Evolutionary conservation across 2,888 invertebrate species (phyloP), one percentile per base, ranked within the genome.

Genomic region (Pocota personata): DNA sequence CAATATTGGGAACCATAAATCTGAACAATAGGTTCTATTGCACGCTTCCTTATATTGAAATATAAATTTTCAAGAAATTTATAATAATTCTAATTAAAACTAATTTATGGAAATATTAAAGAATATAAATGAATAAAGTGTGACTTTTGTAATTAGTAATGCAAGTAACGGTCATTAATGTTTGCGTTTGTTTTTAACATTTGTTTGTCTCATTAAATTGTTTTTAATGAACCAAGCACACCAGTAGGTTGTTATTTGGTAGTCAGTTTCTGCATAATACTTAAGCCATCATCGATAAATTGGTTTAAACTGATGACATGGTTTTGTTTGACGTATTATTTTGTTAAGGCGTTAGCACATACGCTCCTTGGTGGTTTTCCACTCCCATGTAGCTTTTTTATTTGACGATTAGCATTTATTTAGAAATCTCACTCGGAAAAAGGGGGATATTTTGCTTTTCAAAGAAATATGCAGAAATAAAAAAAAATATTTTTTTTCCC

Each of bases 1-100:
- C 2, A 24, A 8, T 35, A 35, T 24, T 58, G 48, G 57, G 12
- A 48, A 35, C 24, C 21, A 48, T 58, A 72, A 58, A 58, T 72
- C 57, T 46, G 30, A 30, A 46, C 19, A 30, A 50, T 50, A 5
- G 24, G 24, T 50, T 10, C 24, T 1, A 50, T 24, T 50, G 50
- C 50, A 50, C 50, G 24, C 50, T 50, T 27, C 24, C 7, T 27
- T n/a, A 21, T 24, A 50, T 21, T 50, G 12, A n/a, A 27, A n/a
- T 24, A 24, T 50, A 50, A 24, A 1, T 50, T 1, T 4, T 27
- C n/a, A 14, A 14, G 14, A 40, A 6, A 6, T 40, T 3, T 14
- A 14, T 40, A 40, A 35, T 35, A 10, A 10, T 35, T 43, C n/a
- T n/a, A n/a, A n/a, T n/a, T n/a, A n/a, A n/a, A n/a, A n/a, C n/a